phyloP scores from a whole-genome alignment of 2,888 invertebrate genomes.

The Mesorhabditis sp. region DNA sequence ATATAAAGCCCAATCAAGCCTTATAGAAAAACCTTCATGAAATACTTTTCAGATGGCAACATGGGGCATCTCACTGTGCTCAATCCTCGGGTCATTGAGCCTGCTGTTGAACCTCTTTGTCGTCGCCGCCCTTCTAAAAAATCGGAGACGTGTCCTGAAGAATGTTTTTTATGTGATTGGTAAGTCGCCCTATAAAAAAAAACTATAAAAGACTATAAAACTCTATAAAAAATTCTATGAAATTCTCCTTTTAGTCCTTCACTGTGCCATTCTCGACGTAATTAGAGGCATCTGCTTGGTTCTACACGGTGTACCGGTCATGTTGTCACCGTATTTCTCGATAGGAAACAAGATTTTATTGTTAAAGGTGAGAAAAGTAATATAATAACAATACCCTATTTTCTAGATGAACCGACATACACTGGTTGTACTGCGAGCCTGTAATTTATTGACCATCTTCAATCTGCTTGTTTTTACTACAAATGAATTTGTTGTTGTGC shows the following conservation, averaged over 20 bases:
- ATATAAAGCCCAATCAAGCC: not conserved
- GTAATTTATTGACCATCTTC: conserved; percentile 56
- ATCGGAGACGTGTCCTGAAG: conserved; percentile 42
- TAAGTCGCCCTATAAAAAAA: too few relatives aligned
- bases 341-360: not conserved
- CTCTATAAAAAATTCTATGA: too few relatives aligned
- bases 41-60: conserved; percentile 42
- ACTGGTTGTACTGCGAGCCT: conserved; percentile 49
- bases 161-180: conserved; percentile 45
- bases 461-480: conserved; percentile 56
- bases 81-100: conserved; percentile 49
- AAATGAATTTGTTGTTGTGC: conserved; percentile 55
- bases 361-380: not conserved
- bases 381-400: not conserved
- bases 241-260: conserved; percentile 33
- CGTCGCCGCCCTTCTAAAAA: conserved; percentile 44
- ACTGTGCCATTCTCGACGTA: conserved; percentile 54
- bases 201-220: too few relatives aligned
- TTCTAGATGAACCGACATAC: conserved; percentile 48
- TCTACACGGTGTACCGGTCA: conserved; percentile 13
- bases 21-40: not conserved
- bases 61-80: conserved; percentile 45
- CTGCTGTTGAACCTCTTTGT: conserved; percentile 54
- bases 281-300: conserved; percentile 52
- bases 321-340: not conserved